Conservation (phyloP, 2,797 vertebrate species). For the Mus spretus region DNA sequence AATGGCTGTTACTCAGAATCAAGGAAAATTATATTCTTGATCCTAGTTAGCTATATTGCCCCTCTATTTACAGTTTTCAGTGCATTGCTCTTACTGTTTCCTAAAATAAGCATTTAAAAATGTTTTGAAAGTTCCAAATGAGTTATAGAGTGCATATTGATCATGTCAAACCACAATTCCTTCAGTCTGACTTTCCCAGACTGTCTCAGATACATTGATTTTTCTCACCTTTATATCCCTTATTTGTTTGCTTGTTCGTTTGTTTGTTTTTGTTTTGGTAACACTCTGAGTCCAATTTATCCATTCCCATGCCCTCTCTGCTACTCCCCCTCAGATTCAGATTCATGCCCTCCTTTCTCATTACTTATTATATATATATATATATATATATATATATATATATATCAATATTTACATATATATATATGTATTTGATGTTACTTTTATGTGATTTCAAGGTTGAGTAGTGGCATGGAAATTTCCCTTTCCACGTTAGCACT, state of each 20-base stretch:
- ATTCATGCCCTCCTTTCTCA: not conserved
- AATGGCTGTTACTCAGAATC: not conserved
- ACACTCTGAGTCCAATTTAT: too few relatives aligned
- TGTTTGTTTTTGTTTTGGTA: not conserved
- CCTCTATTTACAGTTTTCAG: not conserved
- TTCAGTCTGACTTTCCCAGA: too few relatives aligned
- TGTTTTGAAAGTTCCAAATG: not conserved
- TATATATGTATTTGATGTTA: too few relatives aligned
- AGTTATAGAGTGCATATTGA: not conserved
- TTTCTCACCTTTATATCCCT: not conserved
- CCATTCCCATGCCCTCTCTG: not conserved
- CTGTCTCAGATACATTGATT: not conserved
- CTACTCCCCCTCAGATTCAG: not conserved
- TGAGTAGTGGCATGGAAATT: too few relatives aligned
- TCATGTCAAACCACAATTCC: too few relatives aligned
- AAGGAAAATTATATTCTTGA: not conserved
- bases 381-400: too few relatives aligned
- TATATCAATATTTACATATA: too few relatives aligned
- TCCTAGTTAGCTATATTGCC: not conserved
- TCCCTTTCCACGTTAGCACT: not conserved
- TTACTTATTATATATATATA: not conserved
- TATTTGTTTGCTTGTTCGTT: too few relatives aligned
- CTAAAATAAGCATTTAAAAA: not conserved
- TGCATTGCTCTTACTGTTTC: not conserved
- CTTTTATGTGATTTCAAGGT: too few relatives aligned